Base-by-base conservation (phyloP, 2,797 vertebrate genomes). In the Fistularia tabacaria region DNA sequence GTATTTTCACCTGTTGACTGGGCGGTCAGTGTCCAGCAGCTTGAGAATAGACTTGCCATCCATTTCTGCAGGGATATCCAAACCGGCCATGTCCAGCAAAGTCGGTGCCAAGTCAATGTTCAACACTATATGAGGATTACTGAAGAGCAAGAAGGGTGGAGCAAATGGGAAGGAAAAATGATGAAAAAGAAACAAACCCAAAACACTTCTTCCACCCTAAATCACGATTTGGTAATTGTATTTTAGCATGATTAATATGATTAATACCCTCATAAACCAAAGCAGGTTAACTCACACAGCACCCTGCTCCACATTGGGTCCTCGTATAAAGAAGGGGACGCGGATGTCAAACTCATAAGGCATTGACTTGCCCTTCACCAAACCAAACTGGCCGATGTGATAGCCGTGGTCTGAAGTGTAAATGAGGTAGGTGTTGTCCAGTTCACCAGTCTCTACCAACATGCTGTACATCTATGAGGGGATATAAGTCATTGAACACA, bases 321-420 rank as follows among this genome's bases (percentile, higher is more conserved):
- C 97, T 64, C 96, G 88, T 49, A 99, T 69, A 8, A 93, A 98
- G 87, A 99, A 98, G 0, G 97, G 97, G 67, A 99, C 94, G 46
- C 95, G 88, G 79, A 98, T 96, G 73, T 99, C 97, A 42, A 99
- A 98, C 80, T 99, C 97, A 0, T 99, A 99, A 0, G 96, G 96
- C 96, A 98, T 97, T 7, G 96, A 98, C 79, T 99, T 99, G 40
- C 96, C 97, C 83, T 98, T 98, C 57, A 98, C 95, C 71, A 99
- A 88, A 8, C 96, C 96, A 62, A 98, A 99, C 85, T 99, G 97
- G 36, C 97, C 97, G 3, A 98, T 97, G 64, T 99, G 97, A 81
- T 99, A 99, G 59, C 97, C 97, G 0, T 99, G 96, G 83, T 99
- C 97, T 0, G 97, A 95, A 0, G 96, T 98, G 84, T 97, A 99